Evolutionary conservation across 2,113 vertebrate genomes (phyloP).

Genomic region (Irena cyanogastra): DNA sequence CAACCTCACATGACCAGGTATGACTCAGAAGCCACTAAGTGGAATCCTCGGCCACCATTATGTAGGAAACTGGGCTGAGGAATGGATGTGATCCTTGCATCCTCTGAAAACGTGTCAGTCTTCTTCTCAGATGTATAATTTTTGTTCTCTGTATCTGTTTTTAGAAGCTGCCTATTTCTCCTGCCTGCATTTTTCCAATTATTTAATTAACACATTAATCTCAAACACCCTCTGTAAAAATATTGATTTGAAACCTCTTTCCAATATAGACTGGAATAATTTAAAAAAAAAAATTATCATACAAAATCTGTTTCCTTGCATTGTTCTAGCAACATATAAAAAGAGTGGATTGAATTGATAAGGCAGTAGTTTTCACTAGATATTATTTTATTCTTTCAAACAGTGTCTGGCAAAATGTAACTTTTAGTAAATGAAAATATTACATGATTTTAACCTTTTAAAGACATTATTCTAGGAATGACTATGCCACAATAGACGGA

Average conservation of each 20-base stretch:
- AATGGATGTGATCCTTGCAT: not conserved
- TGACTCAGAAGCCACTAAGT: not conserved
- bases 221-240: not conserved
- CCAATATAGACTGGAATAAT: not conserved
- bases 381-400: not conserved
- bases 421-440: not conserved
- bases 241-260: not conserved
- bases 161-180: not conserved
- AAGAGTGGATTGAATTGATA: not conserved
- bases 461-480: not conserved
- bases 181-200: not conserved
- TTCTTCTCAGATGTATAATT: not conserved
- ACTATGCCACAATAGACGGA: not conserved
- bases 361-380: not conserved
- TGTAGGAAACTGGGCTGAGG: not conserved
- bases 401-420: not conserved
- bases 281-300: no score
- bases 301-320: not conserved
- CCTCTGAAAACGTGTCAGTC: accelerated
- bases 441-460: not conserved
- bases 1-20: not conserved
- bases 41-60: not conserved
- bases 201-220: not conserved
- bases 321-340: not conserved
- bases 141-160: not conserved